phyloP scores from a whole-genome alignment of 1,140 invertebrate genomes.

The Lasioglossum albipes region DNA sequence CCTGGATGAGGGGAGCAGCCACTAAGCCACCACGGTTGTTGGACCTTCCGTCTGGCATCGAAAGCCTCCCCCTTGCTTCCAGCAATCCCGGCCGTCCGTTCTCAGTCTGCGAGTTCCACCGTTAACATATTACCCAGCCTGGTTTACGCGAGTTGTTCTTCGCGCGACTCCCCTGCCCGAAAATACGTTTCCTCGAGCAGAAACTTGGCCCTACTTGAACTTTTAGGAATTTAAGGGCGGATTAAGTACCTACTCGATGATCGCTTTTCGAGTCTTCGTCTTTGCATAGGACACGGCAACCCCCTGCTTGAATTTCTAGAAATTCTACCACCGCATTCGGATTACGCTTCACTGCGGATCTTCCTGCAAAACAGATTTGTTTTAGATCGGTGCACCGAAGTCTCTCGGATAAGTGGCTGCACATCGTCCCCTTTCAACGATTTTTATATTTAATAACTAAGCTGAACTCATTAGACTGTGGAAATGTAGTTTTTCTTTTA shows the following conservation, averaged over 20 bases:
- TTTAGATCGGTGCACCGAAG: too few relatives aligned
- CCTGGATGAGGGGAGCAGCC: constrained; percentile 43
- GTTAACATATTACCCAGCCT: constrained; percentile 30
- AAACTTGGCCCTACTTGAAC: neutral
- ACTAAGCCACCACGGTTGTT: constrained; percentile 55
- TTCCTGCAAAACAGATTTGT: too few relatives aligned
- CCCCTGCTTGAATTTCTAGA: too few relatives aligned
- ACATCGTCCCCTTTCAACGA: too few relatives aligned
- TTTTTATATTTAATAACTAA: too few relatives aligned
- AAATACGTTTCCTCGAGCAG: constrained; percentile 11
- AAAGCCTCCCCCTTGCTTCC: constrained; percentile 23
- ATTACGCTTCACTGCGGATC: too few relatives aligned
- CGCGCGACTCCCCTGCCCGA: neutral
- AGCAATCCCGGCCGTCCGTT: constrained; percentile 42
- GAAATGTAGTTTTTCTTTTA: too few relatives aligned
- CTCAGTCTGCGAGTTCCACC: constrained; percentile 33
- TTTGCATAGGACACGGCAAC: neutral
- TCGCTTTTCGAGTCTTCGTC: too few relatives aligned
- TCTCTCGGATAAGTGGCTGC: too few relatives aligned
- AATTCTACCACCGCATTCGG: too few relatives aligned
- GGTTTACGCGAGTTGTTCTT: constrained; percentile 4
- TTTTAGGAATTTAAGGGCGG: neutral
- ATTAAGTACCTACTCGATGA: neutral
- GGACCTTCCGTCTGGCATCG: constrained; percentile 53
- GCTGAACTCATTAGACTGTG: too few relatives aligned